These are phyloP conservation scores for Esox lucius DNA, from an alignment of 2,797 vertebrate species.

Conservation along the genomic window DNA sequence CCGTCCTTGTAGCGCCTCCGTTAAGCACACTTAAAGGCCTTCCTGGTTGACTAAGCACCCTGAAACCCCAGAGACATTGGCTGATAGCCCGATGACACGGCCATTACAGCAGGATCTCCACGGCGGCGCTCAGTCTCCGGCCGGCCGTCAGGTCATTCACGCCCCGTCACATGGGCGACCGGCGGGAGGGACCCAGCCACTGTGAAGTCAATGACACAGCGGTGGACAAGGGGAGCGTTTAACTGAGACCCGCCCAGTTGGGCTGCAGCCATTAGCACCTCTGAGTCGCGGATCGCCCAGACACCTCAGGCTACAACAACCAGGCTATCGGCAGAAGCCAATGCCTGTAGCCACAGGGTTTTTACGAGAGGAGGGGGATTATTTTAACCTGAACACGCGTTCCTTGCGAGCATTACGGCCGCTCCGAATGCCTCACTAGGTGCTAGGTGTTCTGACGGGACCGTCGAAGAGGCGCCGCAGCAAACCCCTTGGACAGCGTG, in stretches of 20 bases:
- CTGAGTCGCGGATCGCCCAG: not conserved
- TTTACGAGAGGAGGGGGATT: constrained; percentile 4
- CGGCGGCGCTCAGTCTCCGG: constrained; percentile 26
- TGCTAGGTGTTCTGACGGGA: not conserved
- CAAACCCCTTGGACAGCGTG: not conserved
- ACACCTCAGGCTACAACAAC: not conserved
- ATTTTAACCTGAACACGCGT: not conserved
- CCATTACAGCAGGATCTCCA: constrained; percentile 27
- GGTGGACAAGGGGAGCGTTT: not conserved
- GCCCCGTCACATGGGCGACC: constrained; percentile 17
- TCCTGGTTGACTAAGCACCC: not conserved
- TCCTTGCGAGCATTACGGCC: too few species aligned
- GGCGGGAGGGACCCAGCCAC: constrained; percentile 10
- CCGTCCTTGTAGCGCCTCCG: not conserved
- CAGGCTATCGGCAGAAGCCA: not conserved
- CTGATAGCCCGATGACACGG: constrained; percentile 1
- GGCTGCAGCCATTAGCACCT: constrained; percentile 22
- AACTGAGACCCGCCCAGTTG: constrained; percentile 23
- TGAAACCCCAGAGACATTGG: constrained; percentile 7
- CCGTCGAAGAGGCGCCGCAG: not conserved
- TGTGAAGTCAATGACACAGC: constrained; percentile 25
- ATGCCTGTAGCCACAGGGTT: not conserved
- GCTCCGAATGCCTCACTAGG: not conserved
- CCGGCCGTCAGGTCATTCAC: constrained; percentile 35
- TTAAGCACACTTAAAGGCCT: not conserved